Evolutionary conservation across 2,888 invertebrate species (phyloP), one percentile per base, ranked within the genome.

Genomic region (Phyllotreta cruciferae): DNA sequence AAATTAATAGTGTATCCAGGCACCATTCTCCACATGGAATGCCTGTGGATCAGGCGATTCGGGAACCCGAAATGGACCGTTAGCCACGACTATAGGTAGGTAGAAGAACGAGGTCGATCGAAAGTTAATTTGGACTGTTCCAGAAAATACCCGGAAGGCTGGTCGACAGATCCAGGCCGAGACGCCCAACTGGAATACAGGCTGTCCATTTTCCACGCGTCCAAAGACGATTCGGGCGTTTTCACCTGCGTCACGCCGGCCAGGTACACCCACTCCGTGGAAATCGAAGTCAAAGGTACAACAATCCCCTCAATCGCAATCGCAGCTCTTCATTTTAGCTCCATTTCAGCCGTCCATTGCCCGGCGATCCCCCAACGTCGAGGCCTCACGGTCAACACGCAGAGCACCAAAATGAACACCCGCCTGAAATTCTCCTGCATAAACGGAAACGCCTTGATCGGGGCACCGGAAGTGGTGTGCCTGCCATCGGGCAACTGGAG

Each of bases 401-500:
- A 87, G 61, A 89, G 87, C 72, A 92, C 91, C 0, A 88, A 88
- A 74, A 86, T 94, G 78, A 91, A 90, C 72, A 87, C 92, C 0
- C 87, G 87, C 75, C 86, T 93, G 49, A 83, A 85, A 64, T 89
- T 93, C 80, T 87, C 88, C 35, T 94, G 93, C 76, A 87, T 89
- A 9, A 91, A 92, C 74, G 93, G 93, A 1, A 92, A 92, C 77
- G 88, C 91, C 0, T 82, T 94, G 44, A 89, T 93, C 58, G 94
- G 94, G 3, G 85, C 91, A 1, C 86, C 88, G 2, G 87, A 89
- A 73, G 85, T 93, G 35, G 79, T 83, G 50, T 94, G 94, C 78
- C 81, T 91, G n/a, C 91, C 93, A 0, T 92, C 92, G 13, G 93
- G 93, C 34, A 92, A 92, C 78, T 94, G 94, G 94, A 92, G 91